Conservation (phyloP, 2,113 vertebrate genomes). For the Odocoileus virginianus region DNA sequence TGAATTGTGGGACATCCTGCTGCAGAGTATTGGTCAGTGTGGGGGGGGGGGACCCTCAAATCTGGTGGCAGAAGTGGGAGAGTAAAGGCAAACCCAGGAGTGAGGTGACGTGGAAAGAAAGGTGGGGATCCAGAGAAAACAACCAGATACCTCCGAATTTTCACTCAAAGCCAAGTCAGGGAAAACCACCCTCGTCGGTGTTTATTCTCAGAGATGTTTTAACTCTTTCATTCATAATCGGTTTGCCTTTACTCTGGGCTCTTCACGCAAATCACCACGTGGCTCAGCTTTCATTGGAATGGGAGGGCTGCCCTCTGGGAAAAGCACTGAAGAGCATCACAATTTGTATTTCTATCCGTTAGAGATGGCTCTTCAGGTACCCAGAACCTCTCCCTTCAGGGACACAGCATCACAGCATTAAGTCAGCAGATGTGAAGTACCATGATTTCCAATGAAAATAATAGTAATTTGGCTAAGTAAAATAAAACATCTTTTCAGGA, state of each 20-base stretch:
- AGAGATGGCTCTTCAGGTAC: background rate
- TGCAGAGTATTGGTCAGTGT: background rate
- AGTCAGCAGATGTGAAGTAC: background rate
- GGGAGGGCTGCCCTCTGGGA: background rate
- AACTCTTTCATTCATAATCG: background rate
- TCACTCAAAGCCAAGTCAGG: background rate
- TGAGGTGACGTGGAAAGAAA: background rate
- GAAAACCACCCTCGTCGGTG: background rate
- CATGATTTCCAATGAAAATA: slow-evolving; percentile 45
- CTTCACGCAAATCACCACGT: background rate
- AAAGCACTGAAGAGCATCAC: background rate
- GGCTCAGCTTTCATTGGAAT: background rate
- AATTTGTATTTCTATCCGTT: background rate
- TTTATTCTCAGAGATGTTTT: background rate
- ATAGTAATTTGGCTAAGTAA: slow-evolving; percentile 40
- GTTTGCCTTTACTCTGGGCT: background rate
- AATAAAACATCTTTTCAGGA: slow-evolving; percentile 41
- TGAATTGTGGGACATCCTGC: background rate
- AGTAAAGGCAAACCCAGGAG: background rate
- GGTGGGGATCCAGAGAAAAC: background rate
- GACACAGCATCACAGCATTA: background rate
- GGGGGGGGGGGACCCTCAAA: accelerated
- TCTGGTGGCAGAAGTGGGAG: background rate
- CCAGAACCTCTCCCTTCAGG: background rate
- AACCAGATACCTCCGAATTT: background rate